phyloP scores from a whole-genome alignment of 2,797 vertebrate genomes.

The Florisuga fusca region DNA sequence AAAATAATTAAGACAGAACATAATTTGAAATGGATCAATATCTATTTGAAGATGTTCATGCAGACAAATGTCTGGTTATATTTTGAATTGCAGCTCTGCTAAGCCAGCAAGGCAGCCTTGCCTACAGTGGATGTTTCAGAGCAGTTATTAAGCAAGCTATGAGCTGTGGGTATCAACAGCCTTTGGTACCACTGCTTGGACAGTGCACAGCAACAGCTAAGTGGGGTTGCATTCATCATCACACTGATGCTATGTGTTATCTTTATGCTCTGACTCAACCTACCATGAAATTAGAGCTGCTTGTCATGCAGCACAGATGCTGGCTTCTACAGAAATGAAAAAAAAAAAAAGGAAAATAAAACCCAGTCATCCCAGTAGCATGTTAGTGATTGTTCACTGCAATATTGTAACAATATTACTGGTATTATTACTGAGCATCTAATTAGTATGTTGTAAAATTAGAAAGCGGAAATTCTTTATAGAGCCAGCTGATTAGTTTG shows the following conservation, averaged over 20 bases:
- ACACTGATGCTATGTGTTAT: not conserved
- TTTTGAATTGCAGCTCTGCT: not conserved
- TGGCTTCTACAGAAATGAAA: not conserved
- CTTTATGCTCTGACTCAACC: not conserved
- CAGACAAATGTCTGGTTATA: not conserved
- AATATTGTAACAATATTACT: not conserved
- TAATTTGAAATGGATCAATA: not conserved
- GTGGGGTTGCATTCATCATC: no score
- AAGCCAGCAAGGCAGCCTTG: not conserved
- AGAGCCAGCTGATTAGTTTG: not conserved
- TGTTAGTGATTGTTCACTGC: not conserved
- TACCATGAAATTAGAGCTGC: not conserved
- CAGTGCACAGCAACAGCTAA: not conserved
- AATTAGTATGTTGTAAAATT: not conserved
- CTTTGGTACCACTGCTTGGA: not conserved
- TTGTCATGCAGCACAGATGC: not conserved
- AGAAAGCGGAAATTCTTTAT: not conserved
- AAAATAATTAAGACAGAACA: not conserved
- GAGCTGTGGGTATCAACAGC: accelerated
- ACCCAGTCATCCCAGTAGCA: not conserved
- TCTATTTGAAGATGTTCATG: not conserved
- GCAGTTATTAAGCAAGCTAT: accelerated
- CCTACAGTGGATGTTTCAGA: not conserved
- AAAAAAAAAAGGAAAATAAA: not conserved
- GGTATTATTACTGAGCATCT: not conserved